Evolutionary conservation across 2,888 invertebrate genomes (phyloP), one percentile per base, ranked within the genome.

Genomic region (Ashinkailepas kermadecensis): DNA sequence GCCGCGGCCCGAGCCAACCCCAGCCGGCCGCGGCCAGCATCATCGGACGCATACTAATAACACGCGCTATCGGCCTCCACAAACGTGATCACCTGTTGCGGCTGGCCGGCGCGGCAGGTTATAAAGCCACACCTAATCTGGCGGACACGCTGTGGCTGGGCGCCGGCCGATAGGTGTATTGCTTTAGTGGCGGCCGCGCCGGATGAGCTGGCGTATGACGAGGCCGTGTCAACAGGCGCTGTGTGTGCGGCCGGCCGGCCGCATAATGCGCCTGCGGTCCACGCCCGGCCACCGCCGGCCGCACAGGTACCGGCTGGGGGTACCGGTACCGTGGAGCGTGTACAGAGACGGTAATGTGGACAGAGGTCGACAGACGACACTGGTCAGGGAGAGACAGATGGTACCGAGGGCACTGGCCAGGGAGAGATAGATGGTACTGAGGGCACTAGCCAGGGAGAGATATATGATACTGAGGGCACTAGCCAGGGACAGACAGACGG

Each of bases 61-160:
- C 74, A 18, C 6, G 74, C 74, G 54, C 56, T 74, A 74, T 74
- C 74, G 4, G 21, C 0, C 74, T 70, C 15, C 12, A 12, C 70
- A 70, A 70, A 70, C 70, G 25, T 15, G 25, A 23, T 39, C 74
- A 74, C 56, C 74, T 74, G 74, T 74, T 74, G 74, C 56, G 10
- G 54, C 11, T 9, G 54, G 6, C 10, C 54, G 12, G 54, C 39
- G 54, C 74, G 56, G 74, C 54, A 21, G 74, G 54, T 74, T 56
- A 74, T 74, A 74, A 74, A 74, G 74, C 9, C 39, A 10, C 74
- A 74, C 54, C 74, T 74, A 74, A 74, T 74, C 74, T 54, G 74
- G 23, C 23, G n/a, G 10, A 8, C 10, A n/a, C 0, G 65, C 8
- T 74, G 74, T 54, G 56, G 13, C 74, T 15, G 56, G 39, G 12